These are phyloP conservation scores for Macrotis lagotis DNA, from an alignment of 2,113 vertebrate genomes.

Conservation along the genomic window DNA sequence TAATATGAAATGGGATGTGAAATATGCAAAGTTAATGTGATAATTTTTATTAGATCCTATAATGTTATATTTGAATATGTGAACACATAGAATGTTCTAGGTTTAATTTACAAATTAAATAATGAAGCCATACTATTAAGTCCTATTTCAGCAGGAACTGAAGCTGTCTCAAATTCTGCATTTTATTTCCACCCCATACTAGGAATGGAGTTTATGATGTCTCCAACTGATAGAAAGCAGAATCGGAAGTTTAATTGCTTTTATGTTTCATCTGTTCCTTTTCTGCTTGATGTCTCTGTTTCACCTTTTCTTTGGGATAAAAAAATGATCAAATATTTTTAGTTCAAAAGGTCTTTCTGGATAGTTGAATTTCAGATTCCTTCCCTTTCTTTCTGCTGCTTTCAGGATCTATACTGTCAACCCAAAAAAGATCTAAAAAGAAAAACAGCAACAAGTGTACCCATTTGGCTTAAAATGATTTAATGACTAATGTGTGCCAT, in stretches of 20 bases:
- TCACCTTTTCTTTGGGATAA: neutral
- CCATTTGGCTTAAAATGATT: neutral
- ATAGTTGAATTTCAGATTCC: neutral
- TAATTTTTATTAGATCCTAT: constrained; percentile 40
- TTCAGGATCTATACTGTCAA: neutral
- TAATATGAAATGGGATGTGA: constrained; percentile 40
- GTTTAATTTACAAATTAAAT: neutral
- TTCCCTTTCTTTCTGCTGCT: neutral
- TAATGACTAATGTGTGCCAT: neutral
- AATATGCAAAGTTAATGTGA: no score
- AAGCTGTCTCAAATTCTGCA: neutral
- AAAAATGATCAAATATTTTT: neutral
- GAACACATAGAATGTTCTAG: neutral
- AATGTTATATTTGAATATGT: neutral
- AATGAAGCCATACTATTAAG: neutral
- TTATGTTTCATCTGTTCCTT: neutral
- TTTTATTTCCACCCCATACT: neutral
- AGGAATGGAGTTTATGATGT: neutral
- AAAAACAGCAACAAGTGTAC: neutral
- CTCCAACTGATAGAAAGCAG: neutral
- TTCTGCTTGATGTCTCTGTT: neutral
- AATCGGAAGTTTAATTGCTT: neutral
- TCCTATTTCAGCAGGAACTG: neutral
- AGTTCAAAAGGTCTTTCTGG: neutral
- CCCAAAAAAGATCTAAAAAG: neutral